These are phyloP conservation scores for Papilio dardanus DNA, from an alignment of 1,140 invertebrate species.

Conservation along the genomic window DNA sequence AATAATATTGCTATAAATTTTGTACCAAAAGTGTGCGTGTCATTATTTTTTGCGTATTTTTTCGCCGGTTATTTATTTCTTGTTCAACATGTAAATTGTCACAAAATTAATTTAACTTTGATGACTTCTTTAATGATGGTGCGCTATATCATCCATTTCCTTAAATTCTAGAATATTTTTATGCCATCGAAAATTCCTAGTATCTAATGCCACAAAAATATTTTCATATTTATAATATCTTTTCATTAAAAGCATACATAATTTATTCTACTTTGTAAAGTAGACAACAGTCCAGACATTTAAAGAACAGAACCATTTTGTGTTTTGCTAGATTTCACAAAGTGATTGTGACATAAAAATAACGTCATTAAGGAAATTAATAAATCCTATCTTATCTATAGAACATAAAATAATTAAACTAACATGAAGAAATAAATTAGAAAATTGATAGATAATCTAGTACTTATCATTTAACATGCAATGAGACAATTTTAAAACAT, in stretches of 20 bases:
- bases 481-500: background rate
- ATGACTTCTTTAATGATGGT: too few relatives aligned
- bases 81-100: background rate
- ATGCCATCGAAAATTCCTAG: too few relatives aligned
- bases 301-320: background rate
- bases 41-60: background rate
- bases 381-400: background rate
- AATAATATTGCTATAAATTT: too few relatives aligned
- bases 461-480: background rate
- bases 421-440: background rate
- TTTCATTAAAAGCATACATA: background rate
- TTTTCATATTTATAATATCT: too few relatives aligned
- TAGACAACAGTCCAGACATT: background rate
- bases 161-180: too few relatives aligned
- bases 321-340: background rate
- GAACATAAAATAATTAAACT: background rate
- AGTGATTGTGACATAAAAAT: background rate
- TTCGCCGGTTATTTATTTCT: too few relatives aligned
- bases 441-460: slow-evolving; percentile 9
- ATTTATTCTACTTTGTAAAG: background rate
- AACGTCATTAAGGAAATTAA: background rate
- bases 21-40: too few relatives aligned
- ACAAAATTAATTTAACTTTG: background rate
- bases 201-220: background rate
- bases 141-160: too few relatives aligned